Evolutionary conservation across 2,113 vertebrate species (phyloP), one percentile per base, ranked within the genome.

Genomic region (Festucalex cinctus): DNA sequence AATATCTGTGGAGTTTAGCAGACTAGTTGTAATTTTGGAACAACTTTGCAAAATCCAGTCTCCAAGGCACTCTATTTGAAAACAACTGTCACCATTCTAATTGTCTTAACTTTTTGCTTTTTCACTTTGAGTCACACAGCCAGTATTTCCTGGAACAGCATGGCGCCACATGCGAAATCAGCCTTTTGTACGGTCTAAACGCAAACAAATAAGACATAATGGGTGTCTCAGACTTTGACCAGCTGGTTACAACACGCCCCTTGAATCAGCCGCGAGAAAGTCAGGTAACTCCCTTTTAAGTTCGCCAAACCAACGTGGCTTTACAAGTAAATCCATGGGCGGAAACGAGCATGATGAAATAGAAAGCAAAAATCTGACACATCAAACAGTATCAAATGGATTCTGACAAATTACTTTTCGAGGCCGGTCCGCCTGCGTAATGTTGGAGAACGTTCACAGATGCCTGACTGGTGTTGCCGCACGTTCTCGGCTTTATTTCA

Each of bases 321-420:
- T 60, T 39, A 39, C 57, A 36, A 71, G 56, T 56, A 60, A 59
- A 56, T 41, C 66, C 65, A 60, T 54, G 26, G 26, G 71, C 5
- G 16, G 66, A 68, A 74, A 59, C 57, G 39, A 60, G 58, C 32
- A 75, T 79, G 69, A 77, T 66, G 77, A 76, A 81, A 84, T 73
- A 26, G 64, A 76, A 75, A 63, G 57, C 57, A 78, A 83, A 79
- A 65, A 69, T 70, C 10, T 39, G 58, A 62, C 26, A 56, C n/a
- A 74, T 74, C 49, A 75, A 71, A 69, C 67, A 64, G 64, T 20
- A 58, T 68, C 65, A 58, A 53, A 66, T 17, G 46, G 32, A 70
- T 63, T 68, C 32, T 28, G 60, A 65, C 51, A 39, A 65, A 32
- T 5, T 28, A 20, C 54, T 24, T 48, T 67, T n/a, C 14, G 14